Conservation (phyloP, 2,888 invertebrate genomes). For the Apoderus coryli region DNA sequence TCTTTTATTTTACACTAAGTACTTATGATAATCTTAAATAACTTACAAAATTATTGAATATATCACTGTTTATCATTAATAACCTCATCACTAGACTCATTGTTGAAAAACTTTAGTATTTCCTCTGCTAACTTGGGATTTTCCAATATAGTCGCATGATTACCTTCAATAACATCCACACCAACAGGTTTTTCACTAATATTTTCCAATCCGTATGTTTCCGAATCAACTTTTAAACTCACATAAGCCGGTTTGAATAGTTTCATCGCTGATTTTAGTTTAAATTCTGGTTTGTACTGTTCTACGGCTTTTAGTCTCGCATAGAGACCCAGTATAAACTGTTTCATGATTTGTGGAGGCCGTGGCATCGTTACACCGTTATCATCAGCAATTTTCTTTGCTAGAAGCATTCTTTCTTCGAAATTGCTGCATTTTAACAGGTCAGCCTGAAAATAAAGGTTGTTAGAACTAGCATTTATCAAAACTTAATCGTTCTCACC, state of each 20-base stretch:
- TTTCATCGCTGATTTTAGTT: neutral
- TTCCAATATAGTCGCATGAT: neutral
- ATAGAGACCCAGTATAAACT: too few species aligned
- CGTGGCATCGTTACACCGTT: neutral
- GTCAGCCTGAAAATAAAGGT: conserved; percentile 23
- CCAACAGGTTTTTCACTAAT: neutral
- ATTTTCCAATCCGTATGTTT: neutral
- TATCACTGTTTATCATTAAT: too few species aligned
- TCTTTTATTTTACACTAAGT: too few species aligned
- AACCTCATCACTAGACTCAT: too few species aligned
- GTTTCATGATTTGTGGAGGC: too few species aligned
- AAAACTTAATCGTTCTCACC: conserved; percentile 15
- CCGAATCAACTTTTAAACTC: neutral
- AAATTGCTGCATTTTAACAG: conserved; percentile 39
- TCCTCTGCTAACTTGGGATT: conserved; percentile 1
- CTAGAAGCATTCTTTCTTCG: conserved; percentile 26
- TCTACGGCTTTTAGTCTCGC: neutral
- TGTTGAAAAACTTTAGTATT: too few species aligned
- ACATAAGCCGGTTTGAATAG: neutral
- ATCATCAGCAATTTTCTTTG: conserved; percentile 7
- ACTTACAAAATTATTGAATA: too few species aligned
- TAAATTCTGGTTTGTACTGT: neutral
- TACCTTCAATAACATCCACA: neutral
- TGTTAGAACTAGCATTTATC: neutral
- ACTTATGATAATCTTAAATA: too few species aligned